Base-by-base conservation (phyloP, 2,113 vertebrate genomes). In the Anhinga anhinga region DNA sequence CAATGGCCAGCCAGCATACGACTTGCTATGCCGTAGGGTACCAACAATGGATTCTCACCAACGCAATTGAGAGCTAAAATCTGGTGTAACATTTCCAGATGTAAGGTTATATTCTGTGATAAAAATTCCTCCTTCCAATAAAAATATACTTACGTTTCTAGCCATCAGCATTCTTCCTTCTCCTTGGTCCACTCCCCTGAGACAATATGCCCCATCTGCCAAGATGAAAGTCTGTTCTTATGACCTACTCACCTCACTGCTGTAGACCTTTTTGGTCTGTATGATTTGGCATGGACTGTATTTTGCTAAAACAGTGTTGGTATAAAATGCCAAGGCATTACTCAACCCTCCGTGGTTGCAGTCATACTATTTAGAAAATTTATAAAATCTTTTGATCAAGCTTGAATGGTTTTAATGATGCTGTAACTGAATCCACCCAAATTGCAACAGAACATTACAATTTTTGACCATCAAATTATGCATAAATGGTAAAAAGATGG, bases 1-100 rank as follows among this genome's bases (percentile, higher is more conserved):
- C 62, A 13, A 14, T 1, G 27, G 42, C 27, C 45, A 55, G 36
- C 27, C 45, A 55, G 16, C 1, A 3, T 4, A 50, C 0, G 2
- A 32, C 44, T 45, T 1, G 0, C 10, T 32, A 13, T 38, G 65
- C 55, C 29, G 63, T 21, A 34, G 14, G 16, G 22, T 47, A 58
- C 18, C 13, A 36, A 55, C 7, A 13, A 4, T 4, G 15, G 61
- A 44, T 65, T 93, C 77, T 66, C 25, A 77, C 8, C 44, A 61
- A 2, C 0, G 1, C 13, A 65, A 27, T 0, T 7, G 13, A 65
- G 34, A 80, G 15, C 45, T 53, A 71, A 81, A 83, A 59, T 32
- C 45, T 25, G 32, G 7, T n/a, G 25, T 30, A 66, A 38, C 13
- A 15, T 63, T 88, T 79, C 40, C 76, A n/a, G 36, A 32, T 20